Conservation (phyloP, 2,113 vertebrate genomes). For the Bos javanicus region DNA sequence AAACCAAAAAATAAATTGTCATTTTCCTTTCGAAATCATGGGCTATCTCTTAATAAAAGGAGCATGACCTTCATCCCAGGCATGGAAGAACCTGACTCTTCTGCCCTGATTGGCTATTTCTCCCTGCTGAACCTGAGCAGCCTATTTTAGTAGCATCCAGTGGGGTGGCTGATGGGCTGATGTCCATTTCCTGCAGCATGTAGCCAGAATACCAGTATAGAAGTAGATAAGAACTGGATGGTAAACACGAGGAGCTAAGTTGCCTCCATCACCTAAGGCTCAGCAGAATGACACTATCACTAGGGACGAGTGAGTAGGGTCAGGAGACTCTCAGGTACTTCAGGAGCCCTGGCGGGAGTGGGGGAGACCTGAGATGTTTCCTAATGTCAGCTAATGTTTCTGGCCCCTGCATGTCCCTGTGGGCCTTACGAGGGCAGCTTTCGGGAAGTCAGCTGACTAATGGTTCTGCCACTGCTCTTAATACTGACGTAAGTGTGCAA, state of each 20-base stretch:
- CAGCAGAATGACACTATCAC: neutral
- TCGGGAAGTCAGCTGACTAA: constrained; percentile 60
- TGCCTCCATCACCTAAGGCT: neutral
- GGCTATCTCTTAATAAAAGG: constrained; percentile 21
- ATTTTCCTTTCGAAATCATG: constrained; percentile 2
- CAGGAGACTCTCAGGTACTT: neutral
- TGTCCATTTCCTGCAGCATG: neutral
- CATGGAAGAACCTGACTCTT: neutral
- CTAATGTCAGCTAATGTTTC: constrained; percentile 52
- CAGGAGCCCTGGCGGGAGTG: neutral
- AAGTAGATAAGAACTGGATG: neutral
- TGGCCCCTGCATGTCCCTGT: constrained; percentile 8
- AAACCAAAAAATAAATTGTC: neutral
- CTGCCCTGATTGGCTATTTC: neutral
- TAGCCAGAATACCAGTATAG: neutral
- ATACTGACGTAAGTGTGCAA: constrained; percentile 28
- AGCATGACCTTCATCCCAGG: neutral
- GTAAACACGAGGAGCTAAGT: neutral
- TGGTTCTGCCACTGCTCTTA: constrained; percentile 15
- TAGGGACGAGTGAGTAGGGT: neutral
- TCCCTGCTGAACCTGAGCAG: neutral
- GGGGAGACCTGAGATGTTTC: constrained; percentile 4
- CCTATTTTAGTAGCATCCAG: neutral
- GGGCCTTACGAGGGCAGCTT: constrained; percentile 33
- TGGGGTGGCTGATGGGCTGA: neutral